Evolutionary conservation across 2,113 vertebrate species (phyloP), one percentile per base, ranked within the genome.

Genomic region (Nothocercus nigrocapillus): DNA sequence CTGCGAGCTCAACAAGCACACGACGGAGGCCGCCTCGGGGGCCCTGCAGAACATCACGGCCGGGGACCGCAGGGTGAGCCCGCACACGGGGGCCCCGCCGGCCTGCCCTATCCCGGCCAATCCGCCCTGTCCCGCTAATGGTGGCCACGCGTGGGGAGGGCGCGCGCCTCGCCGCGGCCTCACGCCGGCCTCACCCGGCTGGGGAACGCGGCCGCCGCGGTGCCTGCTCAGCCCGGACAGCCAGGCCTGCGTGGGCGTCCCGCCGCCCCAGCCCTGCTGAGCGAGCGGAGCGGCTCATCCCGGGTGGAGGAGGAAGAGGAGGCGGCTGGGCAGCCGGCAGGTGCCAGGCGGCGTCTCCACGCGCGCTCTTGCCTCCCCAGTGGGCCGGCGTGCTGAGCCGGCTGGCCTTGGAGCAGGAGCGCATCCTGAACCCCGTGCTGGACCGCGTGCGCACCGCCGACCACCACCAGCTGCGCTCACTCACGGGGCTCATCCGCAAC

Each of bases 21-120:
- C 98, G 0, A 98, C 98, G 0, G 99, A 99, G 92, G 99, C 99
- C 0, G 98, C 98, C 2, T 96, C 99, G 0, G 99, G 99, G 0
- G 99, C 99, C 0, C 98, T 99, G 93, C 99, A 99, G 96, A 99
- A 99, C 93, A 98, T 99, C 97, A 99, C 99, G 0, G 98, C 98
- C 0, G 99, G 99, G 36, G 99, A 99, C 56, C 96, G 96, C 85
- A 98, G 98, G 99, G 99, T 99, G 91, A 96, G 97, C 8, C 9
- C 32, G 0, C 0, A 0, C 28, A 9, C 36, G 8, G 44, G 63
- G 67, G 36, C 1, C 40, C 38, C 59, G 2, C 14, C 63, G 2
- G 13, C 0, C 36, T 8, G 36, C 36, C 36, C 36, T 8, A 36
- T 6, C 36, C 36, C 36, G 36, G 36, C 36, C 36, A 36, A 36